A percentile compares a stretch with the other conserved stretches of the same genome.
phyloP scores from a whole-genome alignment of 2,113 vertebrate genomes.

The Callospermophilus lateralis region DNA sequence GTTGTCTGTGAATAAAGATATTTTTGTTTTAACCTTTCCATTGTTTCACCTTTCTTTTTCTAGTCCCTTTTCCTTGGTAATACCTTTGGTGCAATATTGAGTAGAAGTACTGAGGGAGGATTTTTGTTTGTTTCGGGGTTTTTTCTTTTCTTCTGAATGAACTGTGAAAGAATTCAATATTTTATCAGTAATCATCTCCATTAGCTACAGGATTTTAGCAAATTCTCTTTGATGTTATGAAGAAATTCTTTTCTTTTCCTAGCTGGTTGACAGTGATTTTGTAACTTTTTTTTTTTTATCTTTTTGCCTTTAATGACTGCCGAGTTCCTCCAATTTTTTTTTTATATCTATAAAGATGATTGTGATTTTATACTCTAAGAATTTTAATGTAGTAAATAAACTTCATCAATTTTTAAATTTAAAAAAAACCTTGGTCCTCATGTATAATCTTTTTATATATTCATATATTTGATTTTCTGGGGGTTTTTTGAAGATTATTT shows the following conservation, averaged over 20 bases:
- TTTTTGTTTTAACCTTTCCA: not conserved
- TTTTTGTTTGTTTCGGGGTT: not conserved
- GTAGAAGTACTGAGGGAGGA: not conserved
- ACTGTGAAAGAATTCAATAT: not conserved
- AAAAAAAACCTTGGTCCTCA: not conserved
- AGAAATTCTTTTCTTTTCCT: not conserved
- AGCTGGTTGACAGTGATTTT: not conserved
- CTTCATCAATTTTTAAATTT: not conserved
- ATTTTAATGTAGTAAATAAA: not conserved
- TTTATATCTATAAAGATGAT: not conserved
- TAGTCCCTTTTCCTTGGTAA: not conserved
- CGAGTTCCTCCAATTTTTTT: not conserved
- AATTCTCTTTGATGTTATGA: not conserved
- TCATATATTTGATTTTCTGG: not conserved
- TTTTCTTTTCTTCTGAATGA: not conserved
- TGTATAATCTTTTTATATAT: not conserved
- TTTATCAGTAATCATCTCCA: not conserved
- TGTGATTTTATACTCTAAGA: not conserved
- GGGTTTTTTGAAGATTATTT: not conserved
- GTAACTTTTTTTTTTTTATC: not conserved
- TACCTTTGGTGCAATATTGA: not conserved
- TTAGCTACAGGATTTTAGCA: not conserved
- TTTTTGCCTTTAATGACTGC: not conserved
- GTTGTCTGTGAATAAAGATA: not conserved
- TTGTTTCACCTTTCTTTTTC: not conserved